A percentile compares a stretch with the other conserved stretches of the same genome.
phyloP scores from a whole-genome alignment of 2,888 invertebrate species.

The Drosophila rubida region DNA sequence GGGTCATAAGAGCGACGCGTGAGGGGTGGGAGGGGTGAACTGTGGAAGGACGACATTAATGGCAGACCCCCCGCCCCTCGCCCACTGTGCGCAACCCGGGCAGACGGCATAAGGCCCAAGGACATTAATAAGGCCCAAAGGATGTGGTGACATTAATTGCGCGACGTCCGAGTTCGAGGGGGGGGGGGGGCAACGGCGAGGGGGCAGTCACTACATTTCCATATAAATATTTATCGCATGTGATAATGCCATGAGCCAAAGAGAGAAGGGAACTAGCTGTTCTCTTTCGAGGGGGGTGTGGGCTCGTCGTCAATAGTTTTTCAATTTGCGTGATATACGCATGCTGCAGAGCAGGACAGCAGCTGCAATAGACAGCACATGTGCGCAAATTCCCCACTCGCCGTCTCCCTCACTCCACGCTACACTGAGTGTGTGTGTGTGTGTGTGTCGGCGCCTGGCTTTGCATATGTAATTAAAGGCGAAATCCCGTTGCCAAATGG shows the following conservation, averaged over 20 bases:
- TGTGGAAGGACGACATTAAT: slow-evolving; percentile 67
- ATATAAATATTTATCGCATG: slow-evolving; percentile 80
- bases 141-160: slow-evolving; percentile 81
- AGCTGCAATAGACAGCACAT: slow-evolving; percentile 66
- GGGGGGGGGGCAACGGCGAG: not conserved
- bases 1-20: too few relatives aligned
- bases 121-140: slow-evolving; percentile 81
- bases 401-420: not conserved
- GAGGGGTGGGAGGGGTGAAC: not conserved
- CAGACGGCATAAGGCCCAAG: slow-evolving; percentile 58
- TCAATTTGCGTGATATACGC: slow-evolving; percentile 68
- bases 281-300: not conserved
- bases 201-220: slow-evolving; percentile 77
- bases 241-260: slow-evolving; percentile 62
- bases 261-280: not conserved
- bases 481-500: slow-evolving; percentile 47
- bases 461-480: slow-evolving; percentile 72
- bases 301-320: slow-evolving; percentile 73
- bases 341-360: slow-evolving; percentile 13
- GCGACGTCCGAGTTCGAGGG: slow-evolving; percentile 50
- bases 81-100: not conserved
- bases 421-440: not conserved
- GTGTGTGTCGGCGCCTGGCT: slow-evolving; percentile 45
- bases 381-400: slow-evolving; percentile 24
- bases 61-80: slow-evolving; percentile 23